Evolutionary conservation across 2,888 invertebrate genomes (phyloP).

Genomic region (Didymodactylos carnosus): DNA sequence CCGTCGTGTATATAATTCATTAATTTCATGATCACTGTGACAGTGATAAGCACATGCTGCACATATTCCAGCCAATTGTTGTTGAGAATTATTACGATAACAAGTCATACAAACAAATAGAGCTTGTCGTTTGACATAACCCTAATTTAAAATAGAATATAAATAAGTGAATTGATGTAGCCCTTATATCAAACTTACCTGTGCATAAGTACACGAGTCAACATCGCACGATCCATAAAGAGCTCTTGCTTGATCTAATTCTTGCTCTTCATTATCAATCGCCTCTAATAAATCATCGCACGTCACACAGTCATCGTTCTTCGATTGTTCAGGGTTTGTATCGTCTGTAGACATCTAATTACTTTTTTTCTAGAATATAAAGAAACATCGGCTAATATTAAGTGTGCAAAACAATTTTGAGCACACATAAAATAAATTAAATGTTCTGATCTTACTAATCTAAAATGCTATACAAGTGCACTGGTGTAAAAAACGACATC

Average conservation of each 20-base stretch:
- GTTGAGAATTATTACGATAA: background rate
- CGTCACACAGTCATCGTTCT: no score
- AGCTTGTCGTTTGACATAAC: constrained; percentile 11
- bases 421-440: no score
- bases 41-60: constrained; percentile 79
- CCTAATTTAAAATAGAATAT: background rate
- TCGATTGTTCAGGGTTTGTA: no score
- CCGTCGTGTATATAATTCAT: constrained; percentile 80
- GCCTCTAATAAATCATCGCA: background rate
- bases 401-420: no score
- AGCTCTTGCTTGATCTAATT: background rate
- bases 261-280: background rate
- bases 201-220: background rate
- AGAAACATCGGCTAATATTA: no score
- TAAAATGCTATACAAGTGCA: no score
- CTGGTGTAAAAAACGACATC: no score
- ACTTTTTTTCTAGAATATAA: no score
- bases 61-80: constrained; percentile 38
- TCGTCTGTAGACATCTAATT: no score
- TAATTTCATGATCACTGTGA: constrained; percentile 79
- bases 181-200: background rate
- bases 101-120: constrained; percentile 7
- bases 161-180: background rate
- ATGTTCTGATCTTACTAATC: no score
- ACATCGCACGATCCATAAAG: background rate